Conservation (phyloP, 2,113 vertebrate genomes). For the Atractosteus spatula region DNA sequence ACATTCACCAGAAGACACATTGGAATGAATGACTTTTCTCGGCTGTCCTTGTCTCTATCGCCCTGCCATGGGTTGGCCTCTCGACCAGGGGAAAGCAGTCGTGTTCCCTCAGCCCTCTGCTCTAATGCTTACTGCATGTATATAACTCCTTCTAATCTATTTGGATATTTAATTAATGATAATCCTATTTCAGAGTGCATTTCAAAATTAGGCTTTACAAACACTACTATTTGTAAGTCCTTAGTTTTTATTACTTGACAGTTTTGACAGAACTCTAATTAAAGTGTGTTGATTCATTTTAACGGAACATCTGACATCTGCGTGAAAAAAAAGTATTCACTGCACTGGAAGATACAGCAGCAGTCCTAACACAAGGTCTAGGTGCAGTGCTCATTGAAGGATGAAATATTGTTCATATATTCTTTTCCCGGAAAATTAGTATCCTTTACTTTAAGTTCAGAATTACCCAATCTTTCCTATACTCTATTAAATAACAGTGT, state of each 20-base stretch:
- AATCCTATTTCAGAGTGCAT: too few relatives aligned
- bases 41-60: too few relatives aligned
- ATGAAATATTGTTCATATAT: constrained; percentile 26
- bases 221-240: not conserved
- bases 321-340: not conserved
- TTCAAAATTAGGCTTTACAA: too few relatives aligned
- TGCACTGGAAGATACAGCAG: not conserved
- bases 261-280: not conserved
- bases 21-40: too few relatives aligned
- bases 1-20: too few relatives aligned
- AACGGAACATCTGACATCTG: not conserved
- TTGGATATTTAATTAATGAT: too few relatives aligned
- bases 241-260: not conserved
- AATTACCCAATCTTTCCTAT: not conserved
- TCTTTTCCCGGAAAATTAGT: constrained; percentile 12
- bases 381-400: constrained; percentile 10
- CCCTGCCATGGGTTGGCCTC: too few relatives aligned
- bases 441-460: constrained; percentile 20
- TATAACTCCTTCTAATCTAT: too few relatives aligned
- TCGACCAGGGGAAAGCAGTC: too few relatives aligned
- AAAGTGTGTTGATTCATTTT: too few relatives aligned
- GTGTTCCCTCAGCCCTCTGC: too few relatives aligned
- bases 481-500: not conserved
- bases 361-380: not conserved
- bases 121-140: too few relatives aligned